Evolutionary conservation across 2,113 vertebrate genomes (phyloP).

Genomic region (Cisticola juncidis): DNA sequence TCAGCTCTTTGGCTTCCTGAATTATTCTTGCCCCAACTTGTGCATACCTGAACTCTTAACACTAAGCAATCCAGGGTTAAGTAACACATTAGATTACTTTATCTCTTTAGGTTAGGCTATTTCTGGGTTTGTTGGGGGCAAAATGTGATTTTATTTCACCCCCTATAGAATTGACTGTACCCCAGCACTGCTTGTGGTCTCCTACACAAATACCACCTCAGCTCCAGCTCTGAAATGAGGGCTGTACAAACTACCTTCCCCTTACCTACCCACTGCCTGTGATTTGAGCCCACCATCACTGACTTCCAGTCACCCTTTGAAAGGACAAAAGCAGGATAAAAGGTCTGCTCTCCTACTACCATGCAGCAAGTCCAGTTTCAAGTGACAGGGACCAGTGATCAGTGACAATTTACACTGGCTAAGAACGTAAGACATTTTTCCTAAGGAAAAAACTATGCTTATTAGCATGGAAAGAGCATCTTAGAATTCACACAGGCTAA

Average conservation of each 20-base stretch:
- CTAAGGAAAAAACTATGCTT: background rate
- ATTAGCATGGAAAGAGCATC: background rate
- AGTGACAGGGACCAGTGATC: background rate
- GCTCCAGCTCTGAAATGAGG: background rate
- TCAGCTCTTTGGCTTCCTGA: background rate
- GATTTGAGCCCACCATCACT: background rate
- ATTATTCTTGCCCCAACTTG: background rate
- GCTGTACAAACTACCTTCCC: background rate
- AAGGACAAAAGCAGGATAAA: background rate
- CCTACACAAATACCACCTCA: background rate
- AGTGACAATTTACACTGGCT: background rate
- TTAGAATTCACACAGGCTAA: background rate
- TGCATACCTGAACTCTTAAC: background rate
- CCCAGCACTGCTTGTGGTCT: background rate
- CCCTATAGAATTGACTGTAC: background rate
- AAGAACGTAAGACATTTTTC: background rate
- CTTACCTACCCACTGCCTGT: background rate
- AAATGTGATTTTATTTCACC: background rate
- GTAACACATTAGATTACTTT: background rate
- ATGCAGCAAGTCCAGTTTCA: background rate
- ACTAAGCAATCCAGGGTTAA: background rate
- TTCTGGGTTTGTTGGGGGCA: background rate
- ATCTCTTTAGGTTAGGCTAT: background rate
- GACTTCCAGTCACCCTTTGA: background rate
- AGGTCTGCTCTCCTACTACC: background rate